Evolutionary conservation across 2,797 vertebrate species (phyloP), one percentile per base, ranked within the genome.

Genomic region (Enteromius radiatus): DNA sequence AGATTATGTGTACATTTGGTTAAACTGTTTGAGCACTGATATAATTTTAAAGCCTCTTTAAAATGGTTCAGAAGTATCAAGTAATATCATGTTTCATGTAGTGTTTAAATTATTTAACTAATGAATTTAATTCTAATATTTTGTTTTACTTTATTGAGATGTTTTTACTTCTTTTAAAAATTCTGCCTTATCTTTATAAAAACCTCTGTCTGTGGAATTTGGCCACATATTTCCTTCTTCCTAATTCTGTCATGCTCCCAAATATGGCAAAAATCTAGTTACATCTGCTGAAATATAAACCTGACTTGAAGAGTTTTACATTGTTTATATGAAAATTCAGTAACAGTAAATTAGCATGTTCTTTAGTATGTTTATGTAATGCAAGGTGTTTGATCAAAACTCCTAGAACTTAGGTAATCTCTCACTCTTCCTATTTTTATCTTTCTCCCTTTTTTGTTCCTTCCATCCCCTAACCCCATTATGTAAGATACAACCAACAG

Each of bases 151-250:
- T 61, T 23, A 23, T 28, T 61, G 26, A 63, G 1, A 63, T 5
- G 6, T 63, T 61, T 61, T 63, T 63, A 17, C 26, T 14, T 54
- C 23, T 59, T 17, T 10, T 36, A 45, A 26, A 5, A 26, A 52
- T n/a, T n/a, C n/a, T n/a, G 41, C 86, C 84, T 80, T 19, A 45
- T 17, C 86, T 87, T 92, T 90, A 93, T 93, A 88, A 89, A 93
- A 93, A 91, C 89, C 89, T n/a, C n/a, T n/a, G 41, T 88, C 90
- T 92, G 92, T 91, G 90, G 92, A 92, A 90, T 92, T 89, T 87
- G 88, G 84, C 87, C 81, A 80, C 69, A 84, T 38, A 79, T 82
- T 71, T 81, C 11, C 86, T 88, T 80, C 88, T 89, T 80, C 78
- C 88, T 79, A 68, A 54, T 26, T 82, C 68, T 52, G 33, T 78